A percentile compares a stretch with the other conserved stretches of the same genome.
Evolutionary conservation across 2,888 invertebrate genomes (phyloP).

Genomic region (Lepidonotus clava): DNA sequence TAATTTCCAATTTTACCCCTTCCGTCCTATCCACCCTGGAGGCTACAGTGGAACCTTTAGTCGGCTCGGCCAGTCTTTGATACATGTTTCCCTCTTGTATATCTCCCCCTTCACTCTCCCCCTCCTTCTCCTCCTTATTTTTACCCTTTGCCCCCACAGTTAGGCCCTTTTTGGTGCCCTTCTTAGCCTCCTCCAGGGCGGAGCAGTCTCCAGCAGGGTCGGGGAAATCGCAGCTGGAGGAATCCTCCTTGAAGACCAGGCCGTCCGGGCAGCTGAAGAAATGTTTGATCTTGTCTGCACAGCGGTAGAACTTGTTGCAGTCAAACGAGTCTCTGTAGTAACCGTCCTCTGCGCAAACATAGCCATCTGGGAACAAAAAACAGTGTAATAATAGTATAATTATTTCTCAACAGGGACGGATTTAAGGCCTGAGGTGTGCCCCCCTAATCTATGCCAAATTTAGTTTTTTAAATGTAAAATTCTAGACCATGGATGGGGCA

Average conservation of each 20-base stretch:
- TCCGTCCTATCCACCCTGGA: no score
- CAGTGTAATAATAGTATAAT: no score
- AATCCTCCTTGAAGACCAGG: slow-evolving; percentile 49
- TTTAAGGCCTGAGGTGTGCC: no score
- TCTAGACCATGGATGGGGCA: no score
- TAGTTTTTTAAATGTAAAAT: no score
- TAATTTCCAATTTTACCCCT: no score
- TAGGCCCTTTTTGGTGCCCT: background rate
- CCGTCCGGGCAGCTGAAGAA: slow-evolving; percentile 57
- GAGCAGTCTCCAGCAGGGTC: background rate
- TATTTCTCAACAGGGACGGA: no score
- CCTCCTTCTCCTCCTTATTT: background rate
- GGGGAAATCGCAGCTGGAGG: slow-evolving; percentile 54
- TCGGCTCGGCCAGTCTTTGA: slow-evolving; percentile 1
- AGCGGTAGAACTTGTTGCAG: slow-evolving; percentile 57
- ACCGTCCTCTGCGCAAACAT: slow-evolving; percentile 46
- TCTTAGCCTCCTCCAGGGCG: background rate
- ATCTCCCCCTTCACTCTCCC: background rate
- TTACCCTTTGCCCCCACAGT: background rate
- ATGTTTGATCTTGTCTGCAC: slow-evolving; percentile 45
- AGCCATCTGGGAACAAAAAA: slow-evolving; percentile 41
- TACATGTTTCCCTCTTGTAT: background rate
- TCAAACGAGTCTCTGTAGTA: slow-evolving; percentile 51
- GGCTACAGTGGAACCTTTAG: background rate
- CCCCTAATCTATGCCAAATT: no score